A percentile compares a stretch with the other conserved stretches of the same genome.
These are phyloP conservation scores for Branchellion lobata DNA, from an alignment of 2,888 invertebrate genomes.

Conservation along the genomic window DNA sequence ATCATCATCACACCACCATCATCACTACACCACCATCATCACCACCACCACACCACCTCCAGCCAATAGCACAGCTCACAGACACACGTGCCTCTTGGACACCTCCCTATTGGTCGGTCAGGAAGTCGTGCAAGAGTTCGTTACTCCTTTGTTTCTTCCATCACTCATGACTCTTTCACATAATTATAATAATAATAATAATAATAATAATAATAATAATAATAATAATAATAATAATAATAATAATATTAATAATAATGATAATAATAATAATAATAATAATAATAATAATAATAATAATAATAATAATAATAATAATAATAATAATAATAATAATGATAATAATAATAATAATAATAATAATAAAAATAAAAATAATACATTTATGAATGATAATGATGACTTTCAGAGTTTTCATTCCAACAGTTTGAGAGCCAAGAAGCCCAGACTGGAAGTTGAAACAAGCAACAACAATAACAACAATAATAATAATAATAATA, in stretches of 20 bases:
- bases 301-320: background rate
- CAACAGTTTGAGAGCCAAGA: background rate
- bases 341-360: background rate
- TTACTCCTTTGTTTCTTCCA: no score
- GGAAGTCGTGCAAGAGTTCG: background rate
- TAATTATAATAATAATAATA: background rate
- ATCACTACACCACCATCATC: no score
- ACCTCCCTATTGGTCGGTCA: background rate
- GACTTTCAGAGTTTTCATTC: background rate
- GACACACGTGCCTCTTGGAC: background rate
- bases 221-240: background rate
- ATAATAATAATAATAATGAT: constrained; percentile 8
- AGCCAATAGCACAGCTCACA: background rate
- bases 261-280: background rate
- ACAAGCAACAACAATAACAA: background rate
- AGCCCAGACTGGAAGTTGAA: background rate
- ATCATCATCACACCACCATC: no score
- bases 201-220: background rate
- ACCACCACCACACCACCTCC: no score
- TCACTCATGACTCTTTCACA: no score
- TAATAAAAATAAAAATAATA: background rate
- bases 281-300: background rate
- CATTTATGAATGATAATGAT: background rate
- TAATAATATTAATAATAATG: background rate
- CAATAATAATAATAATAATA: background rate